phyloP scores from a whole-genome alignment of 2,888 invertebrate species.

The Elysia crispata region DNA sequence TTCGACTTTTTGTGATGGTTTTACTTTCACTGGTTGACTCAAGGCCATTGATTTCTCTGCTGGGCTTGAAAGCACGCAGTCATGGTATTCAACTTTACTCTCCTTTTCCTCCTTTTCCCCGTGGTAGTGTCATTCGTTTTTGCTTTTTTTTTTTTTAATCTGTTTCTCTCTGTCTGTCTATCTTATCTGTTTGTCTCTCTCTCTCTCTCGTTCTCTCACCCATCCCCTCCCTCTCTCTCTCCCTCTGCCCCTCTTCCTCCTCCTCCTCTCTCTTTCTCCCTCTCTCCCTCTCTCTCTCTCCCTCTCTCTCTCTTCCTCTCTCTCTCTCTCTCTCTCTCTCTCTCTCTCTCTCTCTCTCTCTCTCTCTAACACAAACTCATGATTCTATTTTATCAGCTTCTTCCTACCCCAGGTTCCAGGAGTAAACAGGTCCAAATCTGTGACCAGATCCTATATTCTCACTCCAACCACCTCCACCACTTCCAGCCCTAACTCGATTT shows the following conservation, averaged over 20 bases:
- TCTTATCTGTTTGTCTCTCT: not conserved
- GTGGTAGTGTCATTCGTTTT: not conserved
- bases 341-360: too few species aligned
- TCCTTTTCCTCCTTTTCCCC: not conserved
- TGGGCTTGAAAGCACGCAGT: constrained; percentile 56
- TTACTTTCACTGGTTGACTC: constrained; percentile 66
- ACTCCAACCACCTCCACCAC: too few species aligned
- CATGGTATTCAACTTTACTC: constrained; percentile 12
- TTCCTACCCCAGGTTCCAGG: too few species aligned
- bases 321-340: constrained; percentile 27
- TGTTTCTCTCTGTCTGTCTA: too few species aligned
- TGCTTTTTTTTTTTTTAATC: too few species aligned
- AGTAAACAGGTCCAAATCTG: too few species aligned
- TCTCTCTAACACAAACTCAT: too few species aligned
- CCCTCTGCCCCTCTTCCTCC: too few species aligned
- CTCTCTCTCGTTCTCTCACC: constrained; percentile 13
- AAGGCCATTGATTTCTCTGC: constrained; percentile 75
- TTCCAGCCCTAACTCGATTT: too few species aligned
- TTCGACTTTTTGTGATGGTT: constrained; percentile 60
- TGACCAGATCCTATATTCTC: too few species aligned
- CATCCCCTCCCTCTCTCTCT: constrained; percentile 6
- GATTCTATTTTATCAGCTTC: too few species aligned
- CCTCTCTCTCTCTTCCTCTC: not conserved
- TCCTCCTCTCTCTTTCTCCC: too few species aligned
- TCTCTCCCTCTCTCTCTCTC: constrained; percentile 14